phyloP scores from a whole-genome alignment of 2,113 vertebrate genomes.

The Microtus ochrogaster region DNA sequence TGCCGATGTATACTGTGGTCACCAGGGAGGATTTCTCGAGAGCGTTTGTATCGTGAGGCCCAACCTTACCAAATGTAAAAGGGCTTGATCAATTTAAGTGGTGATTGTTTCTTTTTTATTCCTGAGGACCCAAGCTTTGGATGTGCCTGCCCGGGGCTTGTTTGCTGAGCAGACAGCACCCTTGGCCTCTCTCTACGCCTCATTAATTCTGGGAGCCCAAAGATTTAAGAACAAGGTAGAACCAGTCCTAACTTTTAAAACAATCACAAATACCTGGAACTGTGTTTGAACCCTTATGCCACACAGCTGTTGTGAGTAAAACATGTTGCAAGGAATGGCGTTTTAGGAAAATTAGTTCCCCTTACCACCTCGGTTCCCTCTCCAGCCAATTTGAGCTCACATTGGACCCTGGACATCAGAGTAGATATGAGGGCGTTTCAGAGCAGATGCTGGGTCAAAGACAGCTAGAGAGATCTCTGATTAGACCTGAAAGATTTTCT shows the following conservation, averaged over 20 bases:
- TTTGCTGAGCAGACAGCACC: not conserved
- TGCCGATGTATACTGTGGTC: conserved; percentile 48
- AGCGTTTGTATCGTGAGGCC: not conserved
- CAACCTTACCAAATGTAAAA: conserved; percentile 14
- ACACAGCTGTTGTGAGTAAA: not conserved
- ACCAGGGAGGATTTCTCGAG: conserved; percentile 13
- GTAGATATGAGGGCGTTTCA: not conserved
- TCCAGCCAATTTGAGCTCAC: not conserved
- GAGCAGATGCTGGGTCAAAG: not conserved
- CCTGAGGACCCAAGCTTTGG: not conserved
- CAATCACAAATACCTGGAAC: not conserved
- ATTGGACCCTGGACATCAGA: not conserved
- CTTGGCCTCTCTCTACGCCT: not conserved
- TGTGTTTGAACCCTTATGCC: not conserved
- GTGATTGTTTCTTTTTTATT: conserved; percentile 2
- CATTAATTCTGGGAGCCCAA: not conserved
- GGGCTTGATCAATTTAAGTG: not conserved
- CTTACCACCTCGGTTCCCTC: not conserved
- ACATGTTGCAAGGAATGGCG: not conserved
- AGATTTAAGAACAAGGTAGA: not conserved
- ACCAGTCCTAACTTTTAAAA: not conserved
- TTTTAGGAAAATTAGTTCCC: not conserved
- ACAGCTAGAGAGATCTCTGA: not conserved
- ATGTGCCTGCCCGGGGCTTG: not conserved
- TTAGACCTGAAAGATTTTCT: not conserved